Percentiles rank a stretch among this genome's conserved stretches.
These are phyloP conservation scores for Pterois miles DNA, from an alignment of 2,797 vertebrate species.

Conservation along the genomic window DNA sequence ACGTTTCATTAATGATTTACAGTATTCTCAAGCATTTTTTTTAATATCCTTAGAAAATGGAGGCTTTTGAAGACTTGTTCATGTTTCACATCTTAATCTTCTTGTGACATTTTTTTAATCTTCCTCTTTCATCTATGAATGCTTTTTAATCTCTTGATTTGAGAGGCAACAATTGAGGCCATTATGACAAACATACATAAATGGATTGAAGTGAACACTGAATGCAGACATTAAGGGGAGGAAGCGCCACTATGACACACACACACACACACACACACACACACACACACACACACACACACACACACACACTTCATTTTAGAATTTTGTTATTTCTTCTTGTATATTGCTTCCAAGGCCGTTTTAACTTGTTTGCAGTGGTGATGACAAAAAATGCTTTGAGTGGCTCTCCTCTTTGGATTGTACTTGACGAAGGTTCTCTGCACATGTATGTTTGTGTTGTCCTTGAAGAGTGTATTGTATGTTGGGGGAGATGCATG, in stretches of 20 bases:
- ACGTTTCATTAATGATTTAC: not conserved
- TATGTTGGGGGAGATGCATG: not conserved
- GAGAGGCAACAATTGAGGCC: not conserved
- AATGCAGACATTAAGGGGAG: not conserved
- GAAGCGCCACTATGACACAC: not conserved
- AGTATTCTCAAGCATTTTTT: not conserved
- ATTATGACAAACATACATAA: not conserved
- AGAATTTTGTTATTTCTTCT: constrained; percentile 5
- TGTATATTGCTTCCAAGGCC: constrained; percentile 24
- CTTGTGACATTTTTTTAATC: constrained; percentile 1
- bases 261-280: not conserved
- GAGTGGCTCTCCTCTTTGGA: constrained; percentile 1
- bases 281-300: not conserved
- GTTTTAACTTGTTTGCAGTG: constrained; percentile 1
- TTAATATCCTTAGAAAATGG: not conserved
- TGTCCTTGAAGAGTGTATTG: constrained; percentile 1
- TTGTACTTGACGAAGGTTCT: constrained; percentile 1
- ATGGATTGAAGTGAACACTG: not conserved
- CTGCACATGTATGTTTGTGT: not conserved
- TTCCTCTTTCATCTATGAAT: not conserved
- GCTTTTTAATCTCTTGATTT: not conserved
- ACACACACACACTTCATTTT: not conserved
- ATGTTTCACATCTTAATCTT: not conserved
- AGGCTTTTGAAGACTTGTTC: not conserved
- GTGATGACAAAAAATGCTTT: not conserved